Evolutionary conservation across 1,140 invertebrate species (phyloP).

Genomic region (Lithobius niger): DNA sequence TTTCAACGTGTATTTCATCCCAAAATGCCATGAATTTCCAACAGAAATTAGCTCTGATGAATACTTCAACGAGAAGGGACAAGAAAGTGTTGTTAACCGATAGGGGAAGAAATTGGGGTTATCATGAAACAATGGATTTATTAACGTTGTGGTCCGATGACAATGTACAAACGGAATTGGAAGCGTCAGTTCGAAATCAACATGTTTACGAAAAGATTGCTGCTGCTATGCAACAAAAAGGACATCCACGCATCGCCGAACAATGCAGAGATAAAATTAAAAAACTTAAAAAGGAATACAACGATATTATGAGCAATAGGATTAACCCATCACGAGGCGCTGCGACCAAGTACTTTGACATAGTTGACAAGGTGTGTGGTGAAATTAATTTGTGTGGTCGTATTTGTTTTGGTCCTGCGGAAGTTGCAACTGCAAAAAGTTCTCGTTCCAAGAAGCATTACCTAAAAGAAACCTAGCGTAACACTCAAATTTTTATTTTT

Average conservation of each 20-base stretch:
- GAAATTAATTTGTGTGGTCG: no score
- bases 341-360: not conserved
- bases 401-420: no score
- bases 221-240: not conserved
- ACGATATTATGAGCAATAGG: not conserved
- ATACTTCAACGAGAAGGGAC: not conserved
- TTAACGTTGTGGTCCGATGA: not conserved
- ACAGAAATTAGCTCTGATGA: not conserved
- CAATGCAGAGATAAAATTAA: not conserved
- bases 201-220: not conserved
- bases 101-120: not conserved
- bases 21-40: not conserved
- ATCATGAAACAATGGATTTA: not conserved
- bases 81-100: not conserved
- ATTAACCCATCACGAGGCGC: not conserved
- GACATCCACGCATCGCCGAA: not conserved
- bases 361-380: no score
- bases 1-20: no score
- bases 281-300: not conserved
- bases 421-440: no score
- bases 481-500: no score
- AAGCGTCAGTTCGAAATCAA: not conserved
- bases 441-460: no score
- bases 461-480: no score
- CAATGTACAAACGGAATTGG: not conserved